Percentiles rank a stretch among this genome's conserved stretches.
Conservation (phyloP, 2,888 invertebrate species). For the Drosophila ezoana region DNA sequence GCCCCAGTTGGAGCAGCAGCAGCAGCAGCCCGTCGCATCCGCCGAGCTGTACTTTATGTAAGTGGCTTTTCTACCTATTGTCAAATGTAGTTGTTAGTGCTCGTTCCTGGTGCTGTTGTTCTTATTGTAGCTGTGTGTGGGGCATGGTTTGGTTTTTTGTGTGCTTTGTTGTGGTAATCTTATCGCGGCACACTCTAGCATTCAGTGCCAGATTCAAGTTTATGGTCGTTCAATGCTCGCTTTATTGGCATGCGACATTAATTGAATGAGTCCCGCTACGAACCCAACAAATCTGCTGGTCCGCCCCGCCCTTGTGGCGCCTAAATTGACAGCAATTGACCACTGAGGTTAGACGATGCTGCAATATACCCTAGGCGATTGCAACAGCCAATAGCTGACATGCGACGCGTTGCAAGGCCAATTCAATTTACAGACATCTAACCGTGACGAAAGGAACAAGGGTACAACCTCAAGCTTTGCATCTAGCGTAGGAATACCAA, state of each 20-base stretch:
- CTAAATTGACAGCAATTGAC: slow-evolving; percentile 68
- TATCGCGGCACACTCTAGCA: slow-evolving; percentile 40
- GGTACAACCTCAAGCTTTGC: background rate
- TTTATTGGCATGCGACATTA: slow-evolving; percentile 67
- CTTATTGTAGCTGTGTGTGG: slow-evolving; percentile 14
- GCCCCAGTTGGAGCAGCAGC: slow-evolving; percentile 21
- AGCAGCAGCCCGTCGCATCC: slow-evolving; percentile 73
- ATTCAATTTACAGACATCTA: slow-evolving; percentile 43
- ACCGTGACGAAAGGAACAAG: background rate
- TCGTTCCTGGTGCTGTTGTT: slow-evolving; percentile 15
- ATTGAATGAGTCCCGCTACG: slow-evolving; percentile 60
- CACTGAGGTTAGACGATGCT: slow-evolving; percentile 43
- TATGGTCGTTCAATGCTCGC: slow-evolving; percentile 62
- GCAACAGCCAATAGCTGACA: slow-evolving; percentile 64
- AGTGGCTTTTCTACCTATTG: slow-evolving; percentile 69
- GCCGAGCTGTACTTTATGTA: slow-evolving; percentile 85
- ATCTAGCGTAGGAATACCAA: background rate
- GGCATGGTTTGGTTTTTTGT: background rate
- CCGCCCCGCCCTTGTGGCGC: slow-evolving; percentile 17
- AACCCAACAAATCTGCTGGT: background rate
- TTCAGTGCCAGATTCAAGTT: slow-evolving; percentile 63
- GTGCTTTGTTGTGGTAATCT: slow-evolving; percentile 49
- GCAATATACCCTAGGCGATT: slow-evolving; percentile 65
- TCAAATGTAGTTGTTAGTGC: slow-evolving; percentile 12
- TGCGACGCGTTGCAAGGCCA: slow-evolving; percentile 35